A percentile compares a stretch with the other conserved stretches of the same genome.
Evolutionary conservation across 1,140 invertebrate genomes (phyloP).

Genomic region (Penaeus vannamei): DNA sequence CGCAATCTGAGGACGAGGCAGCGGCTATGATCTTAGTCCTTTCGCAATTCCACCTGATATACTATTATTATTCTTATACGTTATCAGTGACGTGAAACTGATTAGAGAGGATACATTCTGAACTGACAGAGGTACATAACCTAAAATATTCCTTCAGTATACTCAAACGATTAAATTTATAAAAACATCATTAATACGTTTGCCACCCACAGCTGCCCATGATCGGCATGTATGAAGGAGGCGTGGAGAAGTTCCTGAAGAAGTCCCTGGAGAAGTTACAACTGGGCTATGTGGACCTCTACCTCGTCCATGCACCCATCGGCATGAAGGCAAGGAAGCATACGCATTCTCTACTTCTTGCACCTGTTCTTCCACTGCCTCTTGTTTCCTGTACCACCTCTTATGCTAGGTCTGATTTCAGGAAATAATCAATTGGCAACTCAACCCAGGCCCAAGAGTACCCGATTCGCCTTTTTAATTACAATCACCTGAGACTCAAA

Average conservation of each 20-base stretch:
- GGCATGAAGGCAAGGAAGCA: slow-evolving; percentile 54
- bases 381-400: too few relatives aligned
- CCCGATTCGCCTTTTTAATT: too few relatives aligned
- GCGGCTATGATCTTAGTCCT: too few relatives aligned
- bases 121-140: not conserved
- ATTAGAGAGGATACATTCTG: not conserved
- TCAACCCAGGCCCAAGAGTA: too few relatives aligned
- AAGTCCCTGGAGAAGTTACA: slow-evolving; percentile 82
- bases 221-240: slow-evolving; percentile 74
- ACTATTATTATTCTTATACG: too few relatives aligned
- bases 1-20: too few relatives aligned
- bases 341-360: not conserved
- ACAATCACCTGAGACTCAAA: too few relatives aligned
- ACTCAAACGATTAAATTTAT: not conserved
- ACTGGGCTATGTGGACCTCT: slow-evolving; percentile 87
- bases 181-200: not conserved
- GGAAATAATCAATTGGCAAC: too few relatives aligned
- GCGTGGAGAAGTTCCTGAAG: slow-evolving; percentile 82
- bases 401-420: too few relatives aligned
- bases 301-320: slow-evolving; percentile 84
- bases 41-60: too few relatives aligned
- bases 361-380: not conserved
- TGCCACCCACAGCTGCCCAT: slow-evolving; percentile 69
- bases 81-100: too few relatives aligned
- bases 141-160: not conserved